These are phyloP conservation scores for Isichthys henryi DNA, from an alignment of 2,113 vertebrate genomes.

Conservation along the genomic window DNA sequence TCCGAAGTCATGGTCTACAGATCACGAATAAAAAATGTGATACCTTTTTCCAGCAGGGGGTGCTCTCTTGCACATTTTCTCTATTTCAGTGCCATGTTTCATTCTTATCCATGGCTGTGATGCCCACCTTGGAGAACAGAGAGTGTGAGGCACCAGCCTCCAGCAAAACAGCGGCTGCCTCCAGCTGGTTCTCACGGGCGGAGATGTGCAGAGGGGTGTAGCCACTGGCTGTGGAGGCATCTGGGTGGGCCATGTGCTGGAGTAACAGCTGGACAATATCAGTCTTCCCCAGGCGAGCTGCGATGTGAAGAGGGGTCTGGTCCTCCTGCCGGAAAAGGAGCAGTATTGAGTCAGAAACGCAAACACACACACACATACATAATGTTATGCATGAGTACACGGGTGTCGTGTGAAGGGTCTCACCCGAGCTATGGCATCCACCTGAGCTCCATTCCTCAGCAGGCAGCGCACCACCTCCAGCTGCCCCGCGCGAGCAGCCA, in stretches of 20 bases:
- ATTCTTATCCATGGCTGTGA: not conserved
- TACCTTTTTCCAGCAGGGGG: not conserved
- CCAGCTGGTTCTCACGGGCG: conserved; percentile 73
- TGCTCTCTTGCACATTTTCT: not conserved
- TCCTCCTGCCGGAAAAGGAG: conserved; percentile 59
- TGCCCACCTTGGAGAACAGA: conserved; percentile 13
- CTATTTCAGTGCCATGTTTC: not conserved
- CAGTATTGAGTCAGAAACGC: not conserved
- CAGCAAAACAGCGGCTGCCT: conserved; percentile 68
- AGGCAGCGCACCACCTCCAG: conserved; percentile 96
- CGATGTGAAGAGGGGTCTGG: conserved; percentile 76
- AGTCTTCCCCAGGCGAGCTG: conserved; percentile 73
- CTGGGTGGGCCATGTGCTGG: conserved; percentile 74
- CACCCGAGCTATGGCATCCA: conserved; percentile 92
- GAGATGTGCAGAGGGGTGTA: conserved; percentile 79
- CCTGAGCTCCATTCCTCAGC: conserved; percentile 86
- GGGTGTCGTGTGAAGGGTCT: conserved; percentile 29
- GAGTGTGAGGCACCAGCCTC: conserved; percentile 70
- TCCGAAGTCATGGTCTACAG: not conserved
- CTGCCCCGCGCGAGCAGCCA: conserved; percentile 93
- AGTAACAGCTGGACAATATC: conserved; percentile 75
- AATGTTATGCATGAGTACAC: not conserved
- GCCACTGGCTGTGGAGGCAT: conserved; percentile 70
- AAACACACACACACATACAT: not conserved
- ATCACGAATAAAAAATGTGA: not conserved